Evolutionary conservation across 2,888 invertebrate genomes (phyloP), one percentile per base, ranked within the genome.

Genomic region (Camponotus fellah): DNA sequence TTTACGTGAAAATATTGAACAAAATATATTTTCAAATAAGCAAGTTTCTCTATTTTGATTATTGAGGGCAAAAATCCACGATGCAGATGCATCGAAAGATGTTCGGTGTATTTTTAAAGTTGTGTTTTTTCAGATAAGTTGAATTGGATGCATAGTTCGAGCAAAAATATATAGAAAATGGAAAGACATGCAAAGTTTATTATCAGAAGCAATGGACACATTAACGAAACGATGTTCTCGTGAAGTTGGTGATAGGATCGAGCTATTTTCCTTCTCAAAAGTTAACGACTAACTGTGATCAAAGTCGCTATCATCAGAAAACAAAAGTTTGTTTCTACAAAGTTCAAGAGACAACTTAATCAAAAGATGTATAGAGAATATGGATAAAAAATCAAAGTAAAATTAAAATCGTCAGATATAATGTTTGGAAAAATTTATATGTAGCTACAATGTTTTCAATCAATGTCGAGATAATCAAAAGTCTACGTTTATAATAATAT

Each of bases 401-500:
- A 69, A 80, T 71, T 75, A 76, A 26, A 26, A 26, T 72, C 68
- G 53, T 56, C 40, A 49, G 80, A 84, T 84, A 37, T 86, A 86
- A 82, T 64, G 46, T 90, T 90, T 90, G 82, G 89, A 90, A 46
- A 58, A 74, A 83, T 90, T 90, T 88, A 90, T 85, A 88, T 21
- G 10, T 68, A 86, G 8, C 34, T 17, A 65, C n/a, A 56, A 32
- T 46, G 66, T 49, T 53, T 32, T 80, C 60, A 56, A 66, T 79
- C 72, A 85, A 83, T 84, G 80, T 80, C 71, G 46, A 68, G 53
- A 85, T 56, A 84, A 76, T 71, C 69, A 86, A 83, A 82, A 68
- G 10, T 65, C n/a, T 75, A 46, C 66, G 46, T 37, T 64, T 58
- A 26, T 66, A 75, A 68, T 65, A 9, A 40, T 49, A 58, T 76